Evolutionary conservation across 2,113 vertebrate species (phyloP), one percentile per base, ranked within the genome.

Genomic region (Nothobranchius furzeri): DNA sequence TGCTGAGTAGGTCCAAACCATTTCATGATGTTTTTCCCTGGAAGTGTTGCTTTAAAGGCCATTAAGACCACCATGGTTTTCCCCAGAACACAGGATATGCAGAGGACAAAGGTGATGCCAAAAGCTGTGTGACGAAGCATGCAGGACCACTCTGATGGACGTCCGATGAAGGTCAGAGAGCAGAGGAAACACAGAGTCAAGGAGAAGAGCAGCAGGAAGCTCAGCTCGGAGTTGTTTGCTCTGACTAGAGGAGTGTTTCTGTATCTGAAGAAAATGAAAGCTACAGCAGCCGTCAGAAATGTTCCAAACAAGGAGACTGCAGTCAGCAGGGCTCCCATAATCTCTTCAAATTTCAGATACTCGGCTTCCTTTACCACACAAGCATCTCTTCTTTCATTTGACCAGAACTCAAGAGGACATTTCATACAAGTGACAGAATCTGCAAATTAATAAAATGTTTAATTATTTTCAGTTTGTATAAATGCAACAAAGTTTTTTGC

Each of bases 141-240:
- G 11, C 43, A 45, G 43, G 43, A 45, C 43, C 43, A 45, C 43
- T 45, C 43, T 1, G 43, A 45, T 11, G 43, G 43, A 45, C 43
- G 43, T 45, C 43, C 43, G 2, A 45, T 45, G 43, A 45, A 45
- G 43, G 43, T 45, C 43, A 45, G 43, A 45, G 43, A 45, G 10
- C 88, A 90, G 59, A 91, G 79, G 69, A 92, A 90, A 72, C 89
- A 90, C 64, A 92, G 47, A 36, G 60, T 79, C 56, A 92, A 61
- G 12, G 88, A 89, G 64, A 91, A 81, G 51, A 91, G 86, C 30
- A 91, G 73, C 56, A 45, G 12, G 43, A 45, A 45, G 43, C 43
- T 45, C 43, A 45, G 43, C 43, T 45, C 43, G 2, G 43, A 91
- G 82, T 90, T 85, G 56, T 87, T 87, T 48, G 85, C 85, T 37